These are phyloP conservation scores for Luidia sarsii DNA, from an alignment of 53 echinoderm and acorn worm species.

Conservation along the genomic window DNA sequence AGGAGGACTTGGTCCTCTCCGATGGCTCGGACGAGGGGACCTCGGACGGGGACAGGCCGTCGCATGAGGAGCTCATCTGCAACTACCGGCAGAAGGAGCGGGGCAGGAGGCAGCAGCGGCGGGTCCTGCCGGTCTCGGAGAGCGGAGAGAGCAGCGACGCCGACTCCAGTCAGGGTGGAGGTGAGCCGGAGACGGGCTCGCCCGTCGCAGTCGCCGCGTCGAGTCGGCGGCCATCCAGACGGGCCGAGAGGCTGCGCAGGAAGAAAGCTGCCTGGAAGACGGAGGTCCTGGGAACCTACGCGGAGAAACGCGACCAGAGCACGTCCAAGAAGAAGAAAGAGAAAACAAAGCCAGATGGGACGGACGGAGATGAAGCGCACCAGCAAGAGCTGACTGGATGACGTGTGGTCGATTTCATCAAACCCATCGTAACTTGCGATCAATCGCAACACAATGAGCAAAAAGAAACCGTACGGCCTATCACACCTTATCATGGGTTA, in stretches of 20 bases:
- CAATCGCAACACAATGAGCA: too few relatives aligned
- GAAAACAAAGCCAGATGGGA: too few relatives aligned
- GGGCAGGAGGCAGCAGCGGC: neutral
- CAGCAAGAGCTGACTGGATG: too few relatives aligned
- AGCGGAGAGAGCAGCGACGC: neutral
- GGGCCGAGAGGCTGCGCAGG: conserved; percentile 8
- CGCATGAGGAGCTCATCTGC: conserved; percentile 34
- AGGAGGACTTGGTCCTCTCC: neutral
- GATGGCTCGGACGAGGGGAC: neutral
- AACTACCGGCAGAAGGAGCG: conserved; percentile 26
- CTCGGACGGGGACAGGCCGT: neutral
- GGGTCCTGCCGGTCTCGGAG: neutral
- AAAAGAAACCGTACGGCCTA: too few relatives aligned
- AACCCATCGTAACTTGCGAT: too few relatives aligned
- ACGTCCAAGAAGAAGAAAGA: neutral
- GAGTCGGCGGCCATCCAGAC: conserved; percentile 21
- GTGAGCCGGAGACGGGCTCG: neutral
- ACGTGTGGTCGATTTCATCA: too few relatives aligned
- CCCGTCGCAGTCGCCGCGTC: neutral
- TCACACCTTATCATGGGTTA: too few relatives aligned
- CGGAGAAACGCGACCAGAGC: conserved; percentile 6
- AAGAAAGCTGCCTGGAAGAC: conserved; percentile 29
- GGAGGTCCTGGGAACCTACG: conserved; percentile 15
- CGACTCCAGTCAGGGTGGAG: neutral
- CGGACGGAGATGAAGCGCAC: too few relatives aligned